phyloP scores from a whole-genome alignment of 2,797 vertebrate genomes.

The Champsocephalus esox region DNA sequence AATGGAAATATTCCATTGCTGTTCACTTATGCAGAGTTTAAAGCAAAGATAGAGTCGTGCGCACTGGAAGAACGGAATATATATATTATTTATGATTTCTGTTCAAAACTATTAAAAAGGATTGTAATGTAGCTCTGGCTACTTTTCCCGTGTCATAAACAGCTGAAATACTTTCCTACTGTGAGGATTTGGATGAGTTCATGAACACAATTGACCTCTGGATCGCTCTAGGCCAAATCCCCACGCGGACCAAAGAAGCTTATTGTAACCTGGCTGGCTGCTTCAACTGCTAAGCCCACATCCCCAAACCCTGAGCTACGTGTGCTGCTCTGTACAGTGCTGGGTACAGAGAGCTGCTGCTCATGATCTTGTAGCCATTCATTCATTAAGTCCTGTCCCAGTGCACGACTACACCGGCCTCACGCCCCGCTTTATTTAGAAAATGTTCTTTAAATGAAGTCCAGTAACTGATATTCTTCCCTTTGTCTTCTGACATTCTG shows the following conservation, averaged over 20 bases:
- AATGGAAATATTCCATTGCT: conserved; percentile 14
- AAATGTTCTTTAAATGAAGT: conserved; percentile 55
- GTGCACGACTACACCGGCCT: conserved; percentile 26
- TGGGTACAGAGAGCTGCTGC: conserved; percentile 55
- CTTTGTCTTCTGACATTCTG: conserved; percentile 44
- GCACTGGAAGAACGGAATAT: conserved; percentile 27
- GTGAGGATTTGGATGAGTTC: conserved; percentile 72
- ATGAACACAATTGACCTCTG: conserved; percentile 76
- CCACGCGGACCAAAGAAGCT: conserved; percentile 73
- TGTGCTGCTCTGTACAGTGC: conserved; percentile 40
- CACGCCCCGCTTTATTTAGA: conserved; percentile 47
- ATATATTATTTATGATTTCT: conserved; percentile 38
- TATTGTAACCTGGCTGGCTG: conserved; percentile 78
- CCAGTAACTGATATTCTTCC: conserved; percentile 7
- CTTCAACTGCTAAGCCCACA: conserved; percentile 69
- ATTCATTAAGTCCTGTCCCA: conserved; percentile 53
- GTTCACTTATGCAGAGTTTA: conserved; percentile 19
- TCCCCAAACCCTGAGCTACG: conserved; percentile 71
- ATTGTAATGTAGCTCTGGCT: conserved; percentile 25
- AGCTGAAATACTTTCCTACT: conserved; percentile 51
- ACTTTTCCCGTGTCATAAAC: conserved; percentile 52
- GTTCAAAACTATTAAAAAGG: conserved; percentile 11
- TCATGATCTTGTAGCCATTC: conserved; percentile 67
- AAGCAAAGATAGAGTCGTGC: conserved; percentile 31
- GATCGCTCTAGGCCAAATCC: conserved; percentile 75